phyloP scores from a whole-genome alignment of 1,140 invertebrate species.

The Hylaeus volcanicus region DNA sequence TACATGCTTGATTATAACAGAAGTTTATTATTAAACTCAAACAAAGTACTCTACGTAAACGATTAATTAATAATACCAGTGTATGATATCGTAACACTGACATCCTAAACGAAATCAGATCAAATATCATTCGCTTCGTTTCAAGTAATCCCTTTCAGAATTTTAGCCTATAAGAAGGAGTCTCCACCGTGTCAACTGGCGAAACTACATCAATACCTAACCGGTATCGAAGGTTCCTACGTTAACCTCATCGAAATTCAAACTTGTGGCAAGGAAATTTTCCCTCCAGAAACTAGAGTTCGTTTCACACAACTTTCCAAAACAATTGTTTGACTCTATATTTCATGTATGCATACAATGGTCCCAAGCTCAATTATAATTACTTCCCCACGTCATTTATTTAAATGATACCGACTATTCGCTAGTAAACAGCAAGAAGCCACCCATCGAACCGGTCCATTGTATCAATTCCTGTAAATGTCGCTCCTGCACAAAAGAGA shows the following conservation, averaged over 20 bases:
- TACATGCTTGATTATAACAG: neutral
- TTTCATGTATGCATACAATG: too few relatives aligned
- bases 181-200: constrained; percentile 65
- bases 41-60: neutral
- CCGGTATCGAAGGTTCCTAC: constrained; percentile 68
- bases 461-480: neutral
- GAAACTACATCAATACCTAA: constrained; percentile 63
- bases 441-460: too few relatives aligned
- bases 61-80: too few relatives aligned
- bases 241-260: neutral
- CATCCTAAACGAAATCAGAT: neutral
- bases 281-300: neutral
- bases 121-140: neutral
- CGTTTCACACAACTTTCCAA: neutral
- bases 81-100: too few relatives aligned
- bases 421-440: neutral
- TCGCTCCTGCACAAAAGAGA: too few relatives aligned
- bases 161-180: constrained; percentile 56
- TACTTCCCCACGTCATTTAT: too few relatives aligned
- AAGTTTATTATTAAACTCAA: neutral
- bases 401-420: neutral
- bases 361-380: too few relatives aligned
- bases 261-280: neutral
- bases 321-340: neutral
- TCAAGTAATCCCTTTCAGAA: neutral